A percentile compares a stretch with the other conserved stretches of the same genome.
Evolutionary conservation across 1,140 invertebrate species (phyloP).

Genomic region (Papilio dardanus): DNA sequence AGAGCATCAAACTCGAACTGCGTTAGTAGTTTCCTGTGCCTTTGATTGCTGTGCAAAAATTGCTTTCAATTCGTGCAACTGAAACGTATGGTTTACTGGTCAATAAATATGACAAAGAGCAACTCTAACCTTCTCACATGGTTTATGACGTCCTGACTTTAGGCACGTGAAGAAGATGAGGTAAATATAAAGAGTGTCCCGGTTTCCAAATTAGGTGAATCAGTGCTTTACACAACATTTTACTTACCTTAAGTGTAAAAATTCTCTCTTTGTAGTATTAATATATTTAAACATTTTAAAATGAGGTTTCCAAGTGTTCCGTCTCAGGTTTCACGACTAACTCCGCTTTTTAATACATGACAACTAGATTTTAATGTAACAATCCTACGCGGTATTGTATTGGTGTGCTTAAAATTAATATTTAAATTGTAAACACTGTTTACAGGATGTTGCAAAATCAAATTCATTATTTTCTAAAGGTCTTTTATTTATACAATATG

Average conservation of each 20-base stretch:
- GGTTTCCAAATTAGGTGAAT: background rate
- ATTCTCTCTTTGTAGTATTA: background rate
- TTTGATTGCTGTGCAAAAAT: background rate
- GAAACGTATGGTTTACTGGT: too few species aligned
- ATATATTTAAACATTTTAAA: background rate
- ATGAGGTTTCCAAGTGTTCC: background rate
- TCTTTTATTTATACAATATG: too few species aligned
- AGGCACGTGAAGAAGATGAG: background rate
- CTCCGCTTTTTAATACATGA: background rate
- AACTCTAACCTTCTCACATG: too few species aligned
- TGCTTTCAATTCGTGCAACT: background rate
- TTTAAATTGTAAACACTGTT: background rate
- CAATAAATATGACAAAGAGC: too few species aligned
- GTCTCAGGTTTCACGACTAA: background rate
- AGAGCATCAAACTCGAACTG: background rate
- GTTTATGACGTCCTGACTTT: background rate
- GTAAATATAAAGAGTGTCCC: background rate
- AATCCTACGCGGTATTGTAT: background rate
- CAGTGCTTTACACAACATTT: background rate
- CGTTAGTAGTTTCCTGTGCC: background rate
- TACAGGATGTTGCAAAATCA: background rate
- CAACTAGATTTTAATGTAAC: background rate
- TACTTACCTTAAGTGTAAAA: constrained; percentile 6
- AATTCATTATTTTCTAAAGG: background rate
- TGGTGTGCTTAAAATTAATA: too few species aligned